Percentiles rank a stretch among this genome's conserved stretches.
These are phyloP conservation scores for Allacma fusca DNA, from an alignment of 2,888 invertebrate species.

Conservation along the genomic window DNA sequence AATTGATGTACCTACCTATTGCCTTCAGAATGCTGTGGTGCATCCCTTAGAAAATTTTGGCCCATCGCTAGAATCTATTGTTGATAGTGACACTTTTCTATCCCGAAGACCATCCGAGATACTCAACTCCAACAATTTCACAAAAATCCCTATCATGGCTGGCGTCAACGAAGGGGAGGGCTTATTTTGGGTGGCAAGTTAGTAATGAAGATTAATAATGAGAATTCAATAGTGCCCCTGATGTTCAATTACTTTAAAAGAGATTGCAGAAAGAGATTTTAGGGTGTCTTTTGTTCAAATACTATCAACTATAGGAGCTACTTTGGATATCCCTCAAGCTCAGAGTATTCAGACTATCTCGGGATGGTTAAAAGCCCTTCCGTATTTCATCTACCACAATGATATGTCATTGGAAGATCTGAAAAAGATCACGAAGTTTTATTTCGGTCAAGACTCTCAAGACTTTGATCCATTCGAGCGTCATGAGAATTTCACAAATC, in stretches of 20 bases:
- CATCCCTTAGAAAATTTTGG: conserved; percentile 36
- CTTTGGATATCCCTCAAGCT: not conserved
- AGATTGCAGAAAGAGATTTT: no score
- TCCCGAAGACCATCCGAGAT: conserved; percentile 31
- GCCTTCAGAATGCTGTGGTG: conserved; percentile 18
- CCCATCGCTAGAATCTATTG: conserved; percentile 45
- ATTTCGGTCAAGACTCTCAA: not conserved
- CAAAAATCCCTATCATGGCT: conserved; percentile 41
- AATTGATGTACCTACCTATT: not conserved
- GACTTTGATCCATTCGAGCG: not conserved
- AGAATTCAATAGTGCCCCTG: not conserved
- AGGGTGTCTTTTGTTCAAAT: no score
- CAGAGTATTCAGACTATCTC: not conserved
- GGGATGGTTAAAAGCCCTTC: not conserved
- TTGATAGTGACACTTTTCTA: conserved; percentile 45
- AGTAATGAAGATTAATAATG: no score
- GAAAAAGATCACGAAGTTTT: conserved; percentile 1
- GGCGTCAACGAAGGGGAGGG: conserved; percentile 22
- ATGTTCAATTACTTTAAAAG: not conserved
- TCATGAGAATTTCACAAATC: not conserved
- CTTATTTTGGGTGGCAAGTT: conserved; percentile 1
- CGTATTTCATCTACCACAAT: not conserved
- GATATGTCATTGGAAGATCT: not conserved
- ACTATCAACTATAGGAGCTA: no score
- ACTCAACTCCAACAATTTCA: conserved; percentile 22